Evolutionary conservation across 2,113 vertebrate species (phyloP).

Genomic region (Pao palembangensis): DNA sequence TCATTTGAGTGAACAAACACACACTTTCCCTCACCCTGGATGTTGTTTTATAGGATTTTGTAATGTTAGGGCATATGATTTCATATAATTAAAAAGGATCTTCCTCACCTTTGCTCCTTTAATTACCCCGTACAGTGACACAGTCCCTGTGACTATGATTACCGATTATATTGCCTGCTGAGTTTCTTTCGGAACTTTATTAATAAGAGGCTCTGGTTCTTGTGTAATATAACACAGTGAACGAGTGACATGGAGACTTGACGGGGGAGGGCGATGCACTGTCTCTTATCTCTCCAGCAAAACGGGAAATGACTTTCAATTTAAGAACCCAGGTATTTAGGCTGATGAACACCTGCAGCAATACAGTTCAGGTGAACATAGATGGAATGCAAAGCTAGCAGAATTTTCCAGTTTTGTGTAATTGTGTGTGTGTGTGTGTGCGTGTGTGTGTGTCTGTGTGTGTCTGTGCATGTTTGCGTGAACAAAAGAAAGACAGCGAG

Average conservation of each 20-base stretch:
- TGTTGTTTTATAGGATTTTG: conserved; percentile 35
- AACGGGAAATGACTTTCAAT: conserved; percentile 20
- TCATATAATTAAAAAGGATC: conserved; percentile 57
- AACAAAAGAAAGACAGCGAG: background rate
- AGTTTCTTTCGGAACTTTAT: conserved; percentile 68
- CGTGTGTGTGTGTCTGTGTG: background rate
- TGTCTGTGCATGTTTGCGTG: background rate
- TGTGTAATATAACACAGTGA: conserved; percentile 45
- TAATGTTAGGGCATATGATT: conserved; percentile 46
- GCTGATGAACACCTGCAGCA: background rate
- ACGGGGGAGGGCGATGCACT: conserved; percentile 14
- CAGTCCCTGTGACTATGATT: conserved; percentile 58
- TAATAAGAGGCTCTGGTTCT: conserved; percentile 49
- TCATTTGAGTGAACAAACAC: conserved; percentile 39
- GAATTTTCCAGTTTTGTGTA: background rate
- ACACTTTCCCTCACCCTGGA: conserved; percentile 10
- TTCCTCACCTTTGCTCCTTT: conserved; percentile 59
- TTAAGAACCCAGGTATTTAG: conserved; percentile 13
- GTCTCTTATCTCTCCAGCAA: conserved; percentile 27
- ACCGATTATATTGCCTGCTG: conserved; percentile 64
- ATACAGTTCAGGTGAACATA: conserved; percentile 11
- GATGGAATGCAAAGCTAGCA: background rate
- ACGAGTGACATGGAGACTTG: conserved; percentile 45
- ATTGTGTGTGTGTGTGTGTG: background rate
- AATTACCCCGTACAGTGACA: conserved; percentile 56